Percentiles rank a stretch among this genome's conserved stretches.
These are phyloP conservation scores for Rhinopomastus cyanomelas DNA, from an alignment of 2,113 vertebrate genomes.

Conservation along the genomic window DNA sequence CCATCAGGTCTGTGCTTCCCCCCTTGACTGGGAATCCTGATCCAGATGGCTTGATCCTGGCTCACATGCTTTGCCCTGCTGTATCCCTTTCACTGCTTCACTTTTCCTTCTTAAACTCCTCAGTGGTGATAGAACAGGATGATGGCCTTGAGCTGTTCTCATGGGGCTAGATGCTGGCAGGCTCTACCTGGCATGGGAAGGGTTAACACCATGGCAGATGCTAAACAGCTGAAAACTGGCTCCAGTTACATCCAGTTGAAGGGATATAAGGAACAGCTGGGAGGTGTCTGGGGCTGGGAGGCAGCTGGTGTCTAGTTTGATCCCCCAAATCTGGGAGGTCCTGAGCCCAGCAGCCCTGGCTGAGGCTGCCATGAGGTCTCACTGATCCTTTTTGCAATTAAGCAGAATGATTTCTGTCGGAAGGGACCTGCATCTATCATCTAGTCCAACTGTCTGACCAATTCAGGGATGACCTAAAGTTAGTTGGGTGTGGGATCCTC, in stretches of 20 bases:
- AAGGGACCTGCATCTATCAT: neutral
- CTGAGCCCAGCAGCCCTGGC: slow-evolving; percentile 12
- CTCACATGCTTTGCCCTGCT: neutral
- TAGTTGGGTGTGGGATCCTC: neutral
- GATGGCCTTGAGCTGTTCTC: neutral
- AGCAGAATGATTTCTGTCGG: neutral
- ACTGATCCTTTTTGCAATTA: neutral
- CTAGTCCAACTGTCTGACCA: neutral
- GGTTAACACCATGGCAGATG: neutral
- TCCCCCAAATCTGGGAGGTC: slow-evolving; percentile 15
- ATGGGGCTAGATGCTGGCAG: fast-evolving
- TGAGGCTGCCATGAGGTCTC: fast-evolving
- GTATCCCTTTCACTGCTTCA: neutral
- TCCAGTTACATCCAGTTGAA: slow-evolving; percentile 26
- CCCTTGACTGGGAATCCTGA: neutral
- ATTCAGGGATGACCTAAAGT: neutral
- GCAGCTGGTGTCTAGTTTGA: slow-evolving; percentile 47
- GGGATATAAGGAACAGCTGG: slow-evolving; percentile 32
- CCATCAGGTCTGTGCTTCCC: neutral
- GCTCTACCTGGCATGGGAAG: neutral
- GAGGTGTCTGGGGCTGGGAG: neutral
- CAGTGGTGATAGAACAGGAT: fast-evolving
- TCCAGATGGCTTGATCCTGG: neutral
- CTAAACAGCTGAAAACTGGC: slow-evolving; percentile 51
- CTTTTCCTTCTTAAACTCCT: neutral